Conservation (phyloP, 37 sponge, comb jelly and placozoan genomes). For the Ianthella basta region DNA sequence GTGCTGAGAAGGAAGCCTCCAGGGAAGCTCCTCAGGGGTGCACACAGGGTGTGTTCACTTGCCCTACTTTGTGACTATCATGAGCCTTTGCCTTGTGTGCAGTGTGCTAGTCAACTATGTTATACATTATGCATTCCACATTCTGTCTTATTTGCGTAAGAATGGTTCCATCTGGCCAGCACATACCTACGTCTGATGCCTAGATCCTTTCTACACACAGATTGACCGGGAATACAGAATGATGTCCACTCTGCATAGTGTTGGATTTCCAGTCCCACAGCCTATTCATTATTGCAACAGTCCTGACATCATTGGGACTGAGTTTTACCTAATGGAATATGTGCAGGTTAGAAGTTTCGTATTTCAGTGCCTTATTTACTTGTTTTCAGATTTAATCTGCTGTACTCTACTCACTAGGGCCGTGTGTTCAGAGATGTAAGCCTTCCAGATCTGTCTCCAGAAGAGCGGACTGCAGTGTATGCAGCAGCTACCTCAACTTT, state of each 20-base stretch:
- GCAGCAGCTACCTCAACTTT: constrained; percentile 60
- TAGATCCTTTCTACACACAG: too few relatives aligned
- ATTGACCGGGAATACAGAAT: constrained; percentile 52
- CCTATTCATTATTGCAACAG: constrained; percentile 73
- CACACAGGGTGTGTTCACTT: constrained; percentile 64
- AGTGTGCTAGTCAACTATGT: too few relatives aligned
- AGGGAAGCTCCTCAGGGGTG: constrained; percentile 71
- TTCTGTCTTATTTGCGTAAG: constrained; percentile 67
- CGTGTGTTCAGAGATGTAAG: constrained; percentile 57
- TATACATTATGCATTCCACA: constrained; percentile 69
- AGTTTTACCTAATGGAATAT: constrained; percentile 85
- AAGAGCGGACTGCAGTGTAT: constrained; percentile 57
- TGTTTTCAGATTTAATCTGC: neutral
- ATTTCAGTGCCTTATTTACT: neutral
- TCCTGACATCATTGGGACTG: constrained; percentile 70
- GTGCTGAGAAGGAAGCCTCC: constrained; percentile 79
- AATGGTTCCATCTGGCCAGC: too few relatives aligned
- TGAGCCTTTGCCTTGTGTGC: neutral
- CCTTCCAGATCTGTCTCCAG: constrained; percentile 47
- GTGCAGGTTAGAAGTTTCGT: constrained; percentile 30
- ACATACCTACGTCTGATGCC: too few relatives aligned
- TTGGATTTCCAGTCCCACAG: constrained; percentile 74
- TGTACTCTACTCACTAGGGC: constrained; percentile 33
- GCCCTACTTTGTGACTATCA: neutral
- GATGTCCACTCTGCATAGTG: constrained; percentile 58